Base-by-base conservation (phyloP, 1,140 invertebrate species). In the Grapholita molesta region DNA sequence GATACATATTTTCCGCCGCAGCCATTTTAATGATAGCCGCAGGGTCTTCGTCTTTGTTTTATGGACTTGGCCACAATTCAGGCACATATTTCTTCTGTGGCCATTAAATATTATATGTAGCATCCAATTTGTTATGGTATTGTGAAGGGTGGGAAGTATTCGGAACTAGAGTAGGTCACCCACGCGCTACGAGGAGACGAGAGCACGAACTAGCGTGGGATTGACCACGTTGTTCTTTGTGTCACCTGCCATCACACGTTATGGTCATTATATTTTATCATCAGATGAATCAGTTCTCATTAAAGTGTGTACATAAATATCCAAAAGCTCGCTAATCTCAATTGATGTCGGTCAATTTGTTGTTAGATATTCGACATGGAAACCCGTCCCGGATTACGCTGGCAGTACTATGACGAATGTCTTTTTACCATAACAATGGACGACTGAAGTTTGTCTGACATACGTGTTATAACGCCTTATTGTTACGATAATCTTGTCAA, bases 381-480 rank as follows among this genome's bases (percentile, higher is more conserved):
- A 71, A 75, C 75, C 68, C 38, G 69, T 77, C 73, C 69, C 76
- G 53, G 66, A 64, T 61, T 69, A 70, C 66, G 66, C 67, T 48
- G 72, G 70, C 74, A 78, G 75, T 78, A 64, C 69, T 74, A 69
- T 79, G 77, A 84, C 77, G 79, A 80, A 80, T 80, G 68, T 68
- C 73, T 75, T 66, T 67, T 82, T 84, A 79, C 30, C 77, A 84
- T 83, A 52, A 82, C 80, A 82, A 83, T 79, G 71, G 67, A 52
- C 32, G 48, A 72, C 72, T 53, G 76, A 67, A 73, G 69, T 73
- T 76, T 75, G 71, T 66, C 69, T 66, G 74, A 74, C 75, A 74
- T 70, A 67, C 66, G 66, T 68, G 71, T 80, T 76, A 85, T 78
- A 82, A 70, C 70, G 25, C 64, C 64, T 24, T 73, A 28, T 80